These are phyloP conservation scores for Leptonema lineaticorne DNA, from an alignment of 1,140 invertebrate genomes.

Conservation along the genomic window DNA sequence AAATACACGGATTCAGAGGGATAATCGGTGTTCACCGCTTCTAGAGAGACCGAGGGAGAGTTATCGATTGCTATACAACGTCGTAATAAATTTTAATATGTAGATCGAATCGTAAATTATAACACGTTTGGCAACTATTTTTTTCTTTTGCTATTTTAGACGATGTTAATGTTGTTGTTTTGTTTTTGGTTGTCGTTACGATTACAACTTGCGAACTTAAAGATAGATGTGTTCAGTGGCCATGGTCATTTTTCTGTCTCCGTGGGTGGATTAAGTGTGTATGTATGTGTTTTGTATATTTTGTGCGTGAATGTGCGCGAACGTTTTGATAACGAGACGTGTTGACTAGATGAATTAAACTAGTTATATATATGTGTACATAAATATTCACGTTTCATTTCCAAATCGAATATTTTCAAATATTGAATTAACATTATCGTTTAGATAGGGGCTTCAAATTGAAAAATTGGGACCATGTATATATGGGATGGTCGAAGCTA, in stretches of 20 bases:
- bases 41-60: not conserved
- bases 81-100: conserved; percentile 40
- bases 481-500: not conserved
- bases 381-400: no score
- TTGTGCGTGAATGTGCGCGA: no score
- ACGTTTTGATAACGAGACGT: not conserved
- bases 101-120: conserved; percentile 43
- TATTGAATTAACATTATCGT: not conserved
- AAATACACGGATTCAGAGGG: conserved; percentile 11
- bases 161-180: not conserved
- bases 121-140: conserved; percentile 14
- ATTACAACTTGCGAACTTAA: not conserved
- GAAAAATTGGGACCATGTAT: not conserved
- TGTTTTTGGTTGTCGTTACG: not conserved
- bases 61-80: conserved; percentile 2
- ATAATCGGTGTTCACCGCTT: not conserved
- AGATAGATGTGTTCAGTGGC: not conserved
- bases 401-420: not conserved
- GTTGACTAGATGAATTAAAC: conserved; percentile 9
- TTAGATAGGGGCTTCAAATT: not conserved
- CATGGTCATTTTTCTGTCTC: not conserved
- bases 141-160: not conserved
- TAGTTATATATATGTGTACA: not conserved
- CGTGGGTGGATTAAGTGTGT: not conserved
- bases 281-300: no score